Conservation (phyloP, 2,113 vertebrate species). For the Gobiocypris rarus region DNA sequence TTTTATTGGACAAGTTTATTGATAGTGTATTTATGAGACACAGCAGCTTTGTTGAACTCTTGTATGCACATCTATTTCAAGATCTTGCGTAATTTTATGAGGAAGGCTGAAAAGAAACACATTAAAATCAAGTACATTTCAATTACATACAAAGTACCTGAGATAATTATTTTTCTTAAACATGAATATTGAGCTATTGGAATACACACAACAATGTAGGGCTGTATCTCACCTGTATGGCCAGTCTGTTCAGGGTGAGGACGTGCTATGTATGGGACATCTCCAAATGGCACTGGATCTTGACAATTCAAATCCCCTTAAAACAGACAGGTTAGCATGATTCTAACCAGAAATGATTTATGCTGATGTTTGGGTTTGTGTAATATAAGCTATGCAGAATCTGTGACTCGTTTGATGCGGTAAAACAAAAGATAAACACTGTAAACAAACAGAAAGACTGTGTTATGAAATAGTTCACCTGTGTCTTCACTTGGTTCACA, state of each 20-base stretch:
- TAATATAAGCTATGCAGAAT: background rate
- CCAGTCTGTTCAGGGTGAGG: conserved; percentile 79
- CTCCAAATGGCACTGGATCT: conserved; percentile 61
- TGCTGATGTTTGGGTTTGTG: background rate
- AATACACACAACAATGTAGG: background rate
- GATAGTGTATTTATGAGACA: background rate
- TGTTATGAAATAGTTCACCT: conserved; percentile 62
- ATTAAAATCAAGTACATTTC: background rate
- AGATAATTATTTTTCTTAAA: background rate
- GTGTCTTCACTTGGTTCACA: conserved; percentile 53
- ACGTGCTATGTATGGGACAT: conserved; percentile 82
- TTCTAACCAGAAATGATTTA: background rate
- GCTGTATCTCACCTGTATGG: conserved; percentile 84
- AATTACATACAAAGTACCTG: background rate
- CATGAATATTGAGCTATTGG: background rate
- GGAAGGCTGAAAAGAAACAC: conserved; percentile 81
- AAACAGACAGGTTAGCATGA: conserved; percentile 16
- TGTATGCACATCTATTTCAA: conserved; percentile 50
- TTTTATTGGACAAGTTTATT: background rate
- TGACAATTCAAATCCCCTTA: conserved; percentile 61
- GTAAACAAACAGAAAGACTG: background rate
- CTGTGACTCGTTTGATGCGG: background rate
- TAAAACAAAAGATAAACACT: background rate
- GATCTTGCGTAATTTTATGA: conserved; percentile 88
- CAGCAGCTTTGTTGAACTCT: background rate